Evolutionary conservation across 2,113 vertebrate species (phyloP).

Genomic region (Leptodactylus fuscus): DNA sequence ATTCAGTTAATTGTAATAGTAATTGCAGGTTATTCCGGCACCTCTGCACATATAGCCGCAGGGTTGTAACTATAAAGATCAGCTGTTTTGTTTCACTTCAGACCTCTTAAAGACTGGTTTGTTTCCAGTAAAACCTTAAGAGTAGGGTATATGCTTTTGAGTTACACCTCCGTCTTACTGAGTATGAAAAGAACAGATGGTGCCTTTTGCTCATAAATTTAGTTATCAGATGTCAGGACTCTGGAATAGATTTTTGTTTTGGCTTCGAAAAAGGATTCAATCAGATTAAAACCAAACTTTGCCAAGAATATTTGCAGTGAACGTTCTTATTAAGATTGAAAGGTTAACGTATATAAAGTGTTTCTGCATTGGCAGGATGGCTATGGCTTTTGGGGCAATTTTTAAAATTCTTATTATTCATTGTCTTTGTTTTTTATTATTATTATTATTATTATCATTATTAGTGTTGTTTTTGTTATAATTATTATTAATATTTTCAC

Average conservation of each 20-base stretch:
- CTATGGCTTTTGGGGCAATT: too few species aligned
- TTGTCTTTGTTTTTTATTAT: too few species aligned
- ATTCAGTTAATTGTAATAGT: neutral
- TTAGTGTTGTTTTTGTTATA: too few species aligned
- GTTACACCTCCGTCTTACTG: conserved; percentile 24
- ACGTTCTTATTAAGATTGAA: neutral
- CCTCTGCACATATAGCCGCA: neutral
- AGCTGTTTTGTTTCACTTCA: conserved; percentile 38
- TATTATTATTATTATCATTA: too few species aligned
- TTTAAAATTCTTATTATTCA: too few species aligned
- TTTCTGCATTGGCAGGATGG: neutral
- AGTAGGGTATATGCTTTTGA: neutral
- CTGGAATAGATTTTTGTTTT: conserved; percentile 37
- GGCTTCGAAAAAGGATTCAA: neutral
- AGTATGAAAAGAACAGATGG: conserved; percentile 51
- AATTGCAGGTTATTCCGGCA: neutral
- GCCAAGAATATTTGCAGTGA: neutral
- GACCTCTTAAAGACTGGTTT: conserved; percentile 27
- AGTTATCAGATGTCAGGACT: conserved; percentile 34
- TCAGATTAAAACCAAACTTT: conserved; percentile 16
- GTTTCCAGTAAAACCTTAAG: conserved; percentile 43
- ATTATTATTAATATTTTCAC: too few species aligned
- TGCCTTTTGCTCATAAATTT: conserved; percentile 10
- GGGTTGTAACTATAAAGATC: neutral
- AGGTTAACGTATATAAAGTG: neutral